Percentiles rank a stretch among this genome's conserved stretches.
Evolutionary conservation across 1,140 invertebrate genomes (phyloP).

Genomic region (Probaryconus sp.): DNA sequence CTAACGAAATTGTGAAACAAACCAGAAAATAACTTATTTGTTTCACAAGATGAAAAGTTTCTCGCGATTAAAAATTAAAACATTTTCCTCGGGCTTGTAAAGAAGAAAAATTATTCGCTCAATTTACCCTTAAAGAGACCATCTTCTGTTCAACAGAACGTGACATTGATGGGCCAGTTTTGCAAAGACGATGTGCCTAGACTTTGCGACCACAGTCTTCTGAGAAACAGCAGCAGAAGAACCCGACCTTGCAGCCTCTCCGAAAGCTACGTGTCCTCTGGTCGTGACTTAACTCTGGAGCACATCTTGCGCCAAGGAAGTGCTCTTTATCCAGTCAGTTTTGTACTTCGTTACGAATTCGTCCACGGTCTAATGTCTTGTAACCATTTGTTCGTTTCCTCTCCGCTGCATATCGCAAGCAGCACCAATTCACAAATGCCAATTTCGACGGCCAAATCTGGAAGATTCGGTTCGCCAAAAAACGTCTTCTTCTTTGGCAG

Average conservation of each 20-base stretch:
- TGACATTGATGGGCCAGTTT: constrained; percentile 84
- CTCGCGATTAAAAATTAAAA: too few species aligned
- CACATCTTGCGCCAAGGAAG: constrained; percentile 87
- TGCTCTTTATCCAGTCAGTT: constrained; percentile 86
- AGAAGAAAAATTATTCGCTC: too few species aligned
- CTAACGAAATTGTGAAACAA: too few species aligned
- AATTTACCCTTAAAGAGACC: too few species aligned
- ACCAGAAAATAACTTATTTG: too few species aligned
- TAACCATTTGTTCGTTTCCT: constrained; percentile 80
- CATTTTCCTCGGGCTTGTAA: too few species aligned
- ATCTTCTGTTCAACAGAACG: too few species aligned
- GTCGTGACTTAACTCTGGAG: constrained; percentile 84
- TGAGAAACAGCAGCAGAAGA: constrained; percentile 85
- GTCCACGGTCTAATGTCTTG: constrained; percentile 81
- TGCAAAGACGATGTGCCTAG: constrained; percentile 86
- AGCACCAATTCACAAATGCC: constrained; percentile 67
- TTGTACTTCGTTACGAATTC: constrained; percentile 89
- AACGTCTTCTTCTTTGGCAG: constrained; percentile 90
- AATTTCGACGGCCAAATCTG: constrained; percentile 69
- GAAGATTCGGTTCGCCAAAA: constrained; percentile 85
- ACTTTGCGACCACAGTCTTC: constrained; percentile 85
- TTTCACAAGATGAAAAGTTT: too few species aligned
- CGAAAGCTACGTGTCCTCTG: constrained; percentile 88
- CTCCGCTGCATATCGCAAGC: constrained; percentile 57
- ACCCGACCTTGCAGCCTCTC: constrained; percentile 85